Evolutionary conservation across 2,888 invertebrate genomes (phyloP).

Genomic region (Tridacna crocea): DNA sequence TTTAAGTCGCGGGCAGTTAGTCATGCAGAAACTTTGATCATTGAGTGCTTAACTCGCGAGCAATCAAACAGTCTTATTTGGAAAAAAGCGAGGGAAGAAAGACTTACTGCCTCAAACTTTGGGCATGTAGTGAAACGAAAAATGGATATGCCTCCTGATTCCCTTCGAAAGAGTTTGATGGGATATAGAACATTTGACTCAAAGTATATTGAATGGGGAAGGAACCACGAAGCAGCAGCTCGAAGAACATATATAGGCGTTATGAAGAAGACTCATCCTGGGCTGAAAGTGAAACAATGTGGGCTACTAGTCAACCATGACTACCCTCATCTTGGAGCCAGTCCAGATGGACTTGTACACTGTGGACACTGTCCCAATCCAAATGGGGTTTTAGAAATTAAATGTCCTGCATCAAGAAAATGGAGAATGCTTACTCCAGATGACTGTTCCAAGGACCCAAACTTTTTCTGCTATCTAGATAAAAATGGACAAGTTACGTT

Average conservation of each 20-base stretch:
- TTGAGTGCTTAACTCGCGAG: slow-evolving; percentile 4
- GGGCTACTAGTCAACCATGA: slow-evolving; percentile 26
- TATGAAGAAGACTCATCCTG: neutral
- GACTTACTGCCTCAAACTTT: slow-evolving; percentile 43
- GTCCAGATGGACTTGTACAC: slow-evolving; percentile 45
- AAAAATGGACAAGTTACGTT: slow-evolving; percentile 2
- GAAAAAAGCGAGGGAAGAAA: neutral
- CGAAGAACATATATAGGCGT: neutral
- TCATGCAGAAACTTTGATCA: neutral
- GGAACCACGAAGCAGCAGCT: slow-evolving; percentile 47
- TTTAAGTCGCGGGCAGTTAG: too few species aligned
- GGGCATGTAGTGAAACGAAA: slow-evolving; percentile 17
- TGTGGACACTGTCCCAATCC: neutral
- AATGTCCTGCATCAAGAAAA: slow-evolving; percentile 47
- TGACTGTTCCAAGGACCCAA: neutral
- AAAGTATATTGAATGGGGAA: slow-evolving; percentile 29
- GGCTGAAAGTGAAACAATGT: neutral
- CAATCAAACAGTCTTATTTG: slow-evolving; percentile 33
- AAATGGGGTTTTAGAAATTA: slow-evolving; percentile 40
- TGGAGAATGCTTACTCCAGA: neutral
- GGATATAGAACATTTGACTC: slow-evolving; percentile 23
- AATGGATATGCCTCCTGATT: slow-evolving; percentile 20
- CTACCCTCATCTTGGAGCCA: slow-evolving; percentile 33
- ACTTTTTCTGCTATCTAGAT: slow-evolving; percentile 31
- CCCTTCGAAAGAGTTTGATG: slow-evolving; percentile 11